Conservation (phyloP, 1,140 invertebrate species). For the Caenorhabditis inopinata region DNA sequence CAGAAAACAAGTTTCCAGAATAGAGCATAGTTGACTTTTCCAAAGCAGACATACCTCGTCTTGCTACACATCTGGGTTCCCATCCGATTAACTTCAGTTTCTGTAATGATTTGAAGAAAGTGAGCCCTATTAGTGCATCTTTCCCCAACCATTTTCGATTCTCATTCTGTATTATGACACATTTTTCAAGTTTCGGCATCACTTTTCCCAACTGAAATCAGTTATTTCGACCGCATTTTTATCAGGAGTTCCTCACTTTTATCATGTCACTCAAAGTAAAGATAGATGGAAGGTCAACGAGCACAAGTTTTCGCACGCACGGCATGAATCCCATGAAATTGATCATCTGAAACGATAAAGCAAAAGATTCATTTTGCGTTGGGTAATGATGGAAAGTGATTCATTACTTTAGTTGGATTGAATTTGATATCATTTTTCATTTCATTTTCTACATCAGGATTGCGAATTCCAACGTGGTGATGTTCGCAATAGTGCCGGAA, state of each 20-base stretch:
- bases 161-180: neutral
- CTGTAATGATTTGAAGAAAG: neutral
- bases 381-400: slow-evolving; percentile 15
- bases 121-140: neutral
- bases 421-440: neutral
- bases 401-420: neutral
- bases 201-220: neutral
- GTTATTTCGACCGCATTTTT: too few species aligned
- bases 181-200: neutral
- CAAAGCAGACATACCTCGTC: neutral
- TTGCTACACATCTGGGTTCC: neutral
- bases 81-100: neutral
- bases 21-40: too few species aligned
- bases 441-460: neutral
- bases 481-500: neutral
- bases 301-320: neutral
- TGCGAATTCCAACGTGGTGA: neutral
- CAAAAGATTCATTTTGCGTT: neutral
- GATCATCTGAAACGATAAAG: neutral
- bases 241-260: too few species aligned
- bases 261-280: neutral
- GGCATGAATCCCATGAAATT: neutral
- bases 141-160: neutral
- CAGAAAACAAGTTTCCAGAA: too few species aligned
- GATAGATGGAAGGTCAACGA: neutral